Percentiles rank a stretch among this genome's conserved stretches.
Conservation (phyloP, 2,888 invertebrate species). For the Acrobasis suavella region DNA sequence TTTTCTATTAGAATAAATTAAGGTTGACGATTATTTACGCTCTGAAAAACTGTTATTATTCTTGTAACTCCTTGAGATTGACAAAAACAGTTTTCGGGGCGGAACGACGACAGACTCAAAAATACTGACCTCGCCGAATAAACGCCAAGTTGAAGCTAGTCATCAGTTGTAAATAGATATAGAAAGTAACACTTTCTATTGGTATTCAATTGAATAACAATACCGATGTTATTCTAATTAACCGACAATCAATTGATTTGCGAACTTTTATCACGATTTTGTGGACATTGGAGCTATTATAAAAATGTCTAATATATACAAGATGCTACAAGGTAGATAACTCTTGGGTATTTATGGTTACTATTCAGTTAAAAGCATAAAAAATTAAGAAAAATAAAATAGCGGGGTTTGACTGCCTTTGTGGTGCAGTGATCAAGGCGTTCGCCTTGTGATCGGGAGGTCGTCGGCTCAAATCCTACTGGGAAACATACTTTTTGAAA, state of each 20-base stretch:
- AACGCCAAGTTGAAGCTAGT: constrained; percentile 56
- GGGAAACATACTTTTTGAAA: no score
- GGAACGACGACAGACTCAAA: constrained; percentile 45
- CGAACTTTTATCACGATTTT: not conserved
- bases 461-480: no score
- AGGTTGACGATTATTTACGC: constrained; percentile 1
- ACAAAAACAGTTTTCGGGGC: constrained; percentile 37
- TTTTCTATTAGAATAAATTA: not conserved
- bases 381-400: no score
- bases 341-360: no score
- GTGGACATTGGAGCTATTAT: not conserved
- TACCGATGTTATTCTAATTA: constrained; percentile 30
- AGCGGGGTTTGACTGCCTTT: no score
- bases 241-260: not conserved
- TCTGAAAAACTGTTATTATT: constrained; percentile 34
- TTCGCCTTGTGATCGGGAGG: no score
- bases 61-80: constrained; percentile 35
- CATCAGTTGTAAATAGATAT: constrained; percentile 33
- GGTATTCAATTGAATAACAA: constrained; percentile 60
- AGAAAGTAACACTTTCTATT: constrained; percentile 70
- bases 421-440: no score
- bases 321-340: no score
- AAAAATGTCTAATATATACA: no score
- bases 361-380: no score
- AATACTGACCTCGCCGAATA: constrained; percentile 49